A percentile compares a stretch with the other conserved stretches of the same genome.
These are phyloP conservation scores for Protobothrops flavoviridis DNA, from an alignment of 2,113 vertebrate genomes.

Conservation along the genomic window DNA sequence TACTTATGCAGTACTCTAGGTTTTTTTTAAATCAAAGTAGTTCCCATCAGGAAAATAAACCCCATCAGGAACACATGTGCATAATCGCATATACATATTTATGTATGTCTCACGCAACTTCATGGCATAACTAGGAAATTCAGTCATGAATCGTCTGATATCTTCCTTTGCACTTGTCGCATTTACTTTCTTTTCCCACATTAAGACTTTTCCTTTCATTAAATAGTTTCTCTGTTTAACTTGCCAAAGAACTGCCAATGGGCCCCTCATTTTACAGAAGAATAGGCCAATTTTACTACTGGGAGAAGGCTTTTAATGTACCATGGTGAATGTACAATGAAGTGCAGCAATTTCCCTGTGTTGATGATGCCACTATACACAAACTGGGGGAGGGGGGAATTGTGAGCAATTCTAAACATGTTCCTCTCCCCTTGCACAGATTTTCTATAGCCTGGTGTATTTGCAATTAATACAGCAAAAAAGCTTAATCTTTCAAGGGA, in stretches of 20 bases:
- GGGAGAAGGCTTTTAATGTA: conserved; percentile 76
- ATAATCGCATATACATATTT: not conserved
- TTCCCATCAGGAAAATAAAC: not conserved
- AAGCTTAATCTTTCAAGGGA: not conserved
- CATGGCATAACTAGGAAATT: conserved; percentile 35
- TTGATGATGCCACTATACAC: conserved; percentile 81
- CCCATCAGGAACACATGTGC: not conserved
- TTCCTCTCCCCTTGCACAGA: conserved; percentile 18
- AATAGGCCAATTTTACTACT: conserved; percentile 75
- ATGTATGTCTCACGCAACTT: conserved; percentile 4
- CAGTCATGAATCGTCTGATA: conserved; percentile 40
- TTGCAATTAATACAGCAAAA: conserved; percentile 23
- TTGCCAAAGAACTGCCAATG: conserved; percentile 84
- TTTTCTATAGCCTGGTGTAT: conserved; percentile 49
- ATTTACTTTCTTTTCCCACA: conserved; percentile 56
- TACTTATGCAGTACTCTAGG: not conserved
- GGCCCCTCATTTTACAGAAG: conserved; percentile 73
- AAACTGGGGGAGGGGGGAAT: conserved; percentile 66
- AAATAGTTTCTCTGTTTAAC: conserved; percentile 81
- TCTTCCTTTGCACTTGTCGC: conserved; percentile 53
- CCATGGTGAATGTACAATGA: conserved; percentile 74
- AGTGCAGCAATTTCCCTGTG: conserved; percentile 77
- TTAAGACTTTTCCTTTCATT: conserved; percentile 72
- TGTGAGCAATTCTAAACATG: conserved; percentile 65
- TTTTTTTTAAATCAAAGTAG: not conserved